Conservation (phyloP, 2,797 vertebrate genomes). For the Oryzias sinensis region DNA sequence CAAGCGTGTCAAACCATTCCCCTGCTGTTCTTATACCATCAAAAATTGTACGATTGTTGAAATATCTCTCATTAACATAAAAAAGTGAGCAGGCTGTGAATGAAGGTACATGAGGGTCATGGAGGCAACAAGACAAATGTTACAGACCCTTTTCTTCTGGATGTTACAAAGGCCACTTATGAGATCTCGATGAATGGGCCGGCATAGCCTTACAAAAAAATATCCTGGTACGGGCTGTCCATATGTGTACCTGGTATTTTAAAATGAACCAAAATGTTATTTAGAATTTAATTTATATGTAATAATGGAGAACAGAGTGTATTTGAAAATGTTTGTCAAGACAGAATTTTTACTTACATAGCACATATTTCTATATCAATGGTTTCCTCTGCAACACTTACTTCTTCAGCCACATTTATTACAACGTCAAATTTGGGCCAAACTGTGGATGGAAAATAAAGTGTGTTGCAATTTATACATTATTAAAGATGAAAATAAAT, state of each 20-base stretch:
- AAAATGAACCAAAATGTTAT: neutral
- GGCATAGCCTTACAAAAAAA: constrained; percentile 30
- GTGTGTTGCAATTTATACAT: neutral
- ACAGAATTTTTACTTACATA: constrained; percentile 45
- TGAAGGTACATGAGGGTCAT: too few species aligned
- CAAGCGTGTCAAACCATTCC: too few species aligned
- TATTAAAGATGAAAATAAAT: neutral
- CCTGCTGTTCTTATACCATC: too few species aligned
- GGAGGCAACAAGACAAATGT: too few species aligned
- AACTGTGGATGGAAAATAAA: constrained; percentile 36
- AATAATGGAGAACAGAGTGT: neutral
- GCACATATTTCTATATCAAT: constrained; percentile 49
- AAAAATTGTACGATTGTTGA: too few species aligned
- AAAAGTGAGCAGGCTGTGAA: too few species aligned
- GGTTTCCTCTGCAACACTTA: constrained; percentile 34
- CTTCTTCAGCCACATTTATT: constrained; percentile 13
- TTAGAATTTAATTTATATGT: neutral
- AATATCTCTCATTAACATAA: too few species aligned
- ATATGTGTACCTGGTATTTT: constrained; percentile 58
- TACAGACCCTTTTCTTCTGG: too few species aligned
- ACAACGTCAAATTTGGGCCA: constrained; percentile 64
- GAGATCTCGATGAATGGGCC: accelerated
- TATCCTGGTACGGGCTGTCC: constrained; percentile 61
- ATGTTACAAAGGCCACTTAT: too few species aligned
- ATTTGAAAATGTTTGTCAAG: neutral